Base-by-base conservation (phyloP, 2,888 invertebrate genomes). In the Andricus quercusramuli region DNA sequence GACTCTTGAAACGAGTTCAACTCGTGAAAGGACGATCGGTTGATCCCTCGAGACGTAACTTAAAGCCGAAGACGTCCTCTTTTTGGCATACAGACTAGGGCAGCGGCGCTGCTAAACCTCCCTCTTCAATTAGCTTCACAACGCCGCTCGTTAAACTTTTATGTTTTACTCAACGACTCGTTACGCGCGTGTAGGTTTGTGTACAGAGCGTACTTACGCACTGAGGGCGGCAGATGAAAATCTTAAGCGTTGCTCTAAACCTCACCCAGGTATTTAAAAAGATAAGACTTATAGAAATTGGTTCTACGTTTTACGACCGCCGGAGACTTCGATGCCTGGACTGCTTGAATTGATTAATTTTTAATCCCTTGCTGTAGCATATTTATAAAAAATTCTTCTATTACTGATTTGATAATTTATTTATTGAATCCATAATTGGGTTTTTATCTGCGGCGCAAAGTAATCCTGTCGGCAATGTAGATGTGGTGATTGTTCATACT, bases 131-230 rank as follows among this genome's bases (percentile, higher is more conserved):
- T 90, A 90, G 89, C 86, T 87, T 87, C 83, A 86, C 88, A 88
- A 86, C 88, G 83, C 85, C 85, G 88, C 89, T 90, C 89, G 89
- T 91, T 90, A 90, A 88, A 88, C 85, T 86, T 89, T 90, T 89
- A 89, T 85, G 87, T 89, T 89, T 89, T 87, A 88, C 88, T 89
- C 87, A 87, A 85, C 86, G 85, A 84, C 83, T 85, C 84, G 86
- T 88, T 88, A 85, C 22, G 62, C 62, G 25, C 15, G 62, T 62
- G 62, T 62, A 15, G 56, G 56, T 59, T 59, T 59, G 22, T 59
- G 11, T 59, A 22, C 3, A 59, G 25, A 64, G 25, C 6, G 15
- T 64, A 64, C 67, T 79, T 82, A 67, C 76, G 80, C 78, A 68
- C 79, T 17, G 44, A 79, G 80, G 80, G 80, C 84, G 79, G 68